Base-by-base conservation (phyloP, 2,113 vertebrate genomes). In the Embiotoca jacksoni region DNA sequence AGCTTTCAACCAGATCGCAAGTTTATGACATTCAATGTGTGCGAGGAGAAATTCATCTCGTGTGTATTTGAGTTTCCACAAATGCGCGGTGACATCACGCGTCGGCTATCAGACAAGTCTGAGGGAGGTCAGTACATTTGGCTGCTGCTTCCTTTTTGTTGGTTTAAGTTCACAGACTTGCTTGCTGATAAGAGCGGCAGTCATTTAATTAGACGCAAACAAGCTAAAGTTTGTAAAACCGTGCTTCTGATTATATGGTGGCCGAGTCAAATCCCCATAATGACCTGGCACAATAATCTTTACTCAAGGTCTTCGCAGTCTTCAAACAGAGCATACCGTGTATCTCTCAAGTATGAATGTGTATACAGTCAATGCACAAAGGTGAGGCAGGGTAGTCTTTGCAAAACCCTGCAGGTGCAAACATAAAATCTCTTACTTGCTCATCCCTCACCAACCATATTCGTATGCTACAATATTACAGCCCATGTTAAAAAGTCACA, bases 11-110 rank as follows among this genome's bases (percentile, higher is more conserved):
- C 73, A 56, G 9, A 81, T 71, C 73, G 33, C 35, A 69, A 58
- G 57, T 31, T 75, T 44, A 58, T 71, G 74, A 79, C 79, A 85
- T 81, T 83, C 54, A 70, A 13, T 64, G 37, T 63, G 41, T 69
- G 56, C 35, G 32, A 60, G 39, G 52, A 76, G 30, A 78, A 81
- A 75, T 36, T 36, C 13, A 64, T 67, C 61, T 59, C 30, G 30
- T 53, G 37, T 53, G 3, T 58, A 61, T 71, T 60, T 41, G 39
- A 79, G 67, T 69, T 81, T 84, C 72, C 46, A 49, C 58, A 56
- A 67, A 15, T 50, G 30, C 8, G 7, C 0, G 1, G 58, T 60
- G 87, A 82, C 67, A 49, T 72, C 75, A 87, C 36, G 8, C 36
- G 41, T 62, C 32, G 2, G 66, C 52, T 50, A 60, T 82, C 58